Percentiles rank a stretch among this genome's conserved stretches.
phyloP scores from a whole-genome alignment of 2,113 vertebrate genomes.

The Crotalus horridus region DNA sequence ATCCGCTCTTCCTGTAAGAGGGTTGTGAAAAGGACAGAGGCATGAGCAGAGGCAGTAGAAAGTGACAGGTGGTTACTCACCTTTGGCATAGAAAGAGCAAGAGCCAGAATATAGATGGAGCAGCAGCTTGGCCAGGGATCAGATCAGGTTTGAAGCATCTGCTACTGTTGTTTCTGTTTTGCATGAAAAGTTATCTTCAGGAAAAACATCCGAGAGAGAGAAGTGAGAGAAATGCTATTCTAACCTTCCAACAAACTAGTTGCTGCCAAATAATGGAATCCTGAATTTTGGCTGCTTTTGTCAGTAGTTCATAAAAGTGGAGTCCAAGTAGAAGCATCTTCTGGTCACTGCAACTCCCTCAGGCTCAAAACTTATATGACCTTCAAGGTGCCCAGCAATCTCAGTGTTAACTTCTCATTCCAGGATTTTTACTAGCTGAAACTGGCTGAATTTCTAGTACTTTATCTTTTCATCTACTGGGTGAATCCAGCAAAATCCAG shows the following conservation, averaged over 20 bases:
- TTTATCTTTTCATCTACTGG: neutral
- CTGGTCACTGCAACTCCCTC: neutral
- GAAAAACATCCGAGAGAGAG: neutral
- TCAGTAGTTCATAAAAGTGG: neutral
- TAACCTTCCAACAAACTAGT: neutral
- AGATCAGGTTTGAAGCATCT: constrained; percentile 2
- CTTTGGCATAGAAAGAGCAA: neutral
- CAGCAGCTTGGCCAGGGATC: neutral
- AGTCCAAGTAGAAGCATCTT: neutral
- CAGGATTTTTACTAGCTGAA: neutral
- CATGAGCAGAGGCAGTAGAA: neutral
- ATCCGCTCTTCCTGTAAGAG: constrained; percentile 83
- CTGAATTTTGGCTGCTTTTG: neutral
- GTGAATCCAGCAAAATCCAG: neutral
- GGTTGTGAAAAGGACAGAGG: neutral
- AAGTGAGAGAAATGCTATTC: neutral
- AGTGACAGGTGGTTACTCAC: neutral
- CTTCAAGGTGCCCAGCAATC: neutral
- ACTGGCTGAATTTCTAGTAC: neutral
- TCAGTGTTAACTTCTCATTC: neutral
- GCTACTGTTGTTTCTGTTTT: neutral
- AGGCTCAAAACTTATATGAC: neutral
- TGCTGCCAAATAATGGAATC: neutral
- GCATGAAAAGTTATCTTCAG: neutral
- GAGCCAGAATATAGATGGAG: neutral